phyloP scores from a whole-genome alignment of 1,140 invertebrate genomes.

The Sarcophaga bullata region DNA sequence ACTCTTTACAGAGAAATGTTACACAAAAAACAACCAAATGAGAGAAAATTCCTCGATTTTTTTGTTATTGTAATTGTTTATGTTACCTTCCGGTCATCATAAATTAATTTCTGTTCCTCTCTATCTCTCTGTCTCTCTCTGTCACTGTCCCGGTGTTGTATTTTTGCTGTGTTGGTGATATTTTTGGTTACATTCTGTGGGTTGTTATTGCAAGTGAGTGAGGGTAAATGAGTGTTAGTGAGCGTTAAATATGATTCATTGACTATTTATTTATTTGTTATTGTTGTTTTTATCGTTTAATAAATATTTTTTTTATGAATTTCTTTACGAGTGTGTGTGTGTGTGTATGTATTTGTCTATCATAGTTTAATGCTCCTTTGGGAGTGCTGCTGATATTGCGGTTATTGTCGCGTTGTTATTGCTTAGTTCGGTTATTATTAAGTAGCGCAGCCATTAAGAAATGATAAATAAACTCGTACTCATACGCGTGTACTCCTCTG shows the following conservation, averaged over 20 bases:
- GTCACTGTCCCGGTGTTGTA: not conserved
- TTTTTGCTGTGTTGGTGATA: too few relatives aligned
- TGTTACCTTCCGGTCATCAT: constrained; percentile 1
- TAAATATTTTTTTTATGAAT: too few relatives aligned
- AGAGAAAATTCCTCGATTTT: not conserved
- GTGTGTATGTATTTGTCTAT: not conserved
- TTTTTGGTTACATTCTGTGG: too few relatives aligned
- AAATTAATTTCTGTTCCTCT: not conserved
- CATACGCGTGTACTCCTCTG: too few relatives aligned
- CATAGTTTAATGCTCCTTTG: not conserved
- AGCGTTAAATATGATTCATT: not conserved
- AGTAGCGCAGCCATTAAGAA: not conserved
- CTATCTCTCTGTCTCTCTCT: not conserved
- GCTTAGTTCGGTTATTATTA: not conserved
- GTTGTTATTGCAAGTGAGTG: too few relatives aligned
- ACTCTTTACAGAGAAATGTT: not conserved
- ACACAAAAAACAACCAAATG: not conserved
- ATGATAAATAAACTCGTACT: not conserved
- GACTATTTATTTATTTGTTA: not conserved
- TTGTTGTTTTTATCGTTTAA: too few relatives aligned
- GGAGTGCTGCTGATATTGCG: not conserved
- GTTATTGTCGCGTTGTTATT: not conserved
- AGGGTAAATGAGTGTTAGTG: not conserved
- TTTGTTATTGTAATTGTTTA: too few relatives aligned
- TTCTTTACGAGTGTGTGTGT: too few relatives aligned